Conservation (phyloP, 2,888 invertebrate species). For the Itoplectis maculator region DNA sequence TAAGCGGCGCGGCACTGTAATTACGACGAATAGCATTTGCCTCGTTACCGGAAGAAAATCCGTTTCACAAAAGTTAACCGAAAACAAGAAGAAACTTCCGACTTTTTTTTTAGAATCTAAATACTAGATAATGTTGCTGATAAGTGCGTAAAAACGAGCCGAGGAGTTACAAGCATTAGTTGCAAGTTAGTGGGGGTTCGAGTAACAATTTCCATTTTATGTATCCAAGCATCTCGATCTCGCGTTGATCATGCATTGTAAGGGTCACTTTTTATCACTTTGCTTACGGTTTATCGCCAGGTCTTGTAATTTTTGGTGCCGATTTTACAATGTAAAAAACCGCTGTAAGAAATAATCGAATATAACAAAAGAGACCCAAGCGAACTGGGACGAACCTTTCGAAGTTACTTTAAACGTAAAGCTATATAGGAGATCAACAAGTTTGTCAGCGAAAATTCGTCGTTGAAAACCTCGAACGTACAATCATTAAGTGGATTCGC, state of each 20-base stretch:
- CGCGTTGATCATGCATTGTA: constrained; percentile 30
- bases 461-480: neutral
- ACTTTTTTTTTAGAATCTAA: constrained; percentile 40
- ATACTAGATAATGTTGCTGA: constrained; percentile 53
- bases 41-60: constrained; percentile 27
- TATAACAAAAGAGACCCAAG: neutral
- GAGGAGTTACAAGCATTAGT: constrained; percentile 19
- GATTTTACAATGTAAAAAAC: neutral
- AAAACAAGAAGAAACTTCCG: constrained; percentile 8
- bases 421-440: neutral
- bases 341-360: neutral
- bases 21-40: constrained; percentile 21
- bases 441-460: neutral
- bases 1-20: constrained; percentile 34
- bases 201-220: constrained; percentile 26
- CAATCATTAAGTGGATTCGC: neutral
- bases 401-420: neutral
- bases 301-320: neutral
- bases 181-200: constrained; percentile 26
- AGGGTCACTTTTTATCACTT: constrained; percentile 16
- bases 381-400: neutral
- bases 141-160: constrained; percentile 38
- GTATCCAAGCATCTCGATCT: constrained; percentile 26
- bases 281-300: neutral
- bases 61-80: neutral